These are phyloP conservation scores for Platypus cylindrus DNA, from an alignment of 2,888 invertebrate species.

Conservation along the genomic window DNA sequence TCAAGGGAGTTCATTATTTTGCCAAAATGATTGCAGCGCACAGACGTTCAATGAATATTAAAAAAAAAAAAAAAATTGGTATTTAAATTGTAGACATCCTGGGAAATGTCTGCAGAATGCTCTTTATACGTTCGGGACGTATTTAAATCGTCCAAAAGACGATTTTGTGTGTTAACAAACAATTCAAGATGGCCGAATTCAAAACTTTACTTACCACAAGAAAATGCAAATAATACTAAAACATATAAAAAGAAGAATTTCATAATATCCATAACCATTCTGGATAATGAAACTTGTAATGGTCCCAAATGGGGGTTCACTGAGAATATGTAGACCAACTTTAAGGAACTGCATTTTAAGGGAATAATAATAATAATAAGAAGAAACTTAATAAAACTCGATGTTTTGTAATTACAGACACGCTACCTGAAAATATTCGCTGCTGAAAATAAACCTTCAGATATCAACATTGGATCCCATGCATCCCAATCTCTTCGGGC, in stretches of 20 bases:
- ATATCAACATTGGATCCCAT: constrained; percentile 95
- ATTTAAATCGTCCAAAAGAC: background rate
- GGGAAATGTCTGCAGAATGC: background rate
- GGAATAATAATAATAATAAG: too few relatives aligned
- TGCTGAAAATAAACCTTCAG: constrained; percentile 93
- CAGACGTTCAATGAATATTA: too few relatives aligned
- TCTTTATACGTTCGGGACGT: background rate
- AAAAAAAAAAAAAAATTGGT: too few relatives aligned
- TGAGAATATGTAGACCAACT: constrained; percentile 94
- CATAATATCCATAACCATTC: constrained; percentile 91
- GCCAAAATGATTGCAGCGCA: background rate
- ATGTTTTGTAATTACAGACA: too few relatives aligned
- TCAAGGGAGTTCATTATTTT: background rate
- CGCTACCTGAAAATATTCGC: constrained; percentile 89
- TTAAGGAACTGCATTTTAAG: constrained; percentile 70
- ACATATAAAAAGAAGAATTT: constrained; percentile 92
- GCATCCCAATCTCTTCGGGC: constrained; percentile 86
- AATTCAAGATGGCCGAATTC: too few relatives aligned
- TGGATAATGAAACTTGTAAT: constrained; percentile 85
- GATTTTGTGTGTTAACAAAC: too few relatives aligned
- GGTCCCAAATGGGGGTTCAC: constrained; percentile 96
- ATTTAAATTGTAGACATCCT: too few relatives aligned
- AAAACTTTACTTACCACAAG: constrained; percentile 61
- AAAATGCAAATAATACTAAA: constrained; percentile 86
- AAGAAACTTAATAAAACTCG: too few relatives aligned